phyloP scores from a whole-genome alignment of 2,888 invertebrate species.

The Amblyjoppa fuscipennis region DNA sequence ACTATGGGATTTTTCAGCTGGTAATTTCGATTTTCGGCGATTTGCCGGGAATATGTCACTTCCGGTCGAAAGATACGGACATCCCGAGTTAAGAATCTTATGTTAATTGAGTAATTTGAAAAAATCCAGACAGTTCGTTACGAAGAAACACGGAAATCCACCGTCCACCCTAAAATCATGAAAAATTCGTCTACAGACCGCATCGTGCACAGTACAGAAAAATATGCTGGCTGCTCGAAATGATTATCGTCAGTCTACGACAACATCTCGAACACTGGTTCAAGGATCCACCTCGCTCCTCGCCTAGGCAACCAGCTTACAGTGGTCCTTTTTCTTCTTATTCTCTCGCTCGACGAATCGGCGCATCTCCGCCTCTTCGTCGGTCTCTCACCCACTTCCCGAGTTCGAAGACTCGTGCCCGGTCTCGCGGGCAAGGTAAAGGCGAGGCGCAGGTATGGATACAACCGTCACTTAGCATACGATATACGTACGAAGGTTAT shows the following conservation, averaged over 20 bases:
- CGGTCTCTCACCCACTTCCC: slow-evolving; percentile 56
- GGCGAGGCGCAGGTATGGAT: slow-evolving; percentile 58
- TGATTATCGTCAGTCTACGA: slow-evolving; percentile 58
- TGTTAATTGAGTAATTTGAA: no score
- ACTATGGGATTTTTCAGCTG: no score
- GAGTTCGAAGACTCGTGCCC: slow-evolving; percentile 20
- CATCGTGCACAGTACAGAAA: slow-evolving; percentile 17
- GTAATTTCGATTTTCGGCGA: no score
- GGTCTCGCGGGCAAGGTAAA: slow-evolving; percentile 70
- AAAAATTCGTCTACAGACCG: slow-evolving; percentile 52
- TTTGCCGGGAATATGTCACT: no score
- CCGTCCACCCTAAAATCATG: background rate
- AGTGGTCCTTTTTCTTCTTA: slow-evolving; percentile 38
- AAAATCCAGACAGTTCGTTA: background rate
- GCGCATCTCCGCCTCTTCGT: slow-evolving; percentile 24
- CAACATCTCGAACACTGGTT: slow-evolving; percentile 69
- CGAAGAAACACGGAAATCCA: background rate
- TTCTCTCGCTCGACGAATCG: background rate
- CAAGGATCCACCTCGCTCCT: slow-evolving; percentile 68
- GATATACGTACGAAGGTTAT: slow-evolving; percentile 79
- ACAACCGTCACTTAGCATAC: slow-evolving; percentile 75
- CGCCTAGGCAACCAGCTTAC: slow-evolving; percentile 42
- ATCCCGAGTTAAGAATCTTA: no score
- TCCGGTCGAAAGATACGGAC: no score
- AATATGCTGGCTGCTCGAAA: slow-evolving; percentile 8